These are phyloP conservation scores for Chloropsis hardwickii DNA, from an alignment of 2,113 vertebrate species.

Conservation along the genomic window DNA sequence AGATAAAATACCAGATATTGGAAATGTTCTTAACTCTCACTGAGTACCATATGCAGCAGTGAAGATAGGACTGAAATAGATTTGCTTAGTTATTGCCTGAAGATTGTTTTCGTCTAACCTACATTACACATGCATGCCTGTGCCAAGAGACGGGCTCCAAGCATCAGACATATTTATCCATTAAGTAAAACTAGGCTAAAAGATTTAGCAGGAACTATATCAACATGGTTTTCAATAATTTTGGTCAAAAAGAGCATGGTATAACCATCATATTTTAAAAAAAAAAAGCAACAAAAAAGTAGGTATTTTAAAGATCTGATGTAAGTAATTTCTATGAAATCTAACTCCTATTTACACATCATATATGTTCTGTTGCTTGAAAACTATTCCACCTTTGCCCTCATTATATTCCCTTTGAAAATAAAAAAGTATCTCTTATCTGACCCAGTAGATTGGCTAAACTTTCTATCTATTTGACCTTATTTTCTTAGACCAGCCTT, in stretches of 20 bases:
- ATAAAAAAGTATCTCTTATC: not conserved
- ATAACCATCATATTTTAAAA: not conserved
- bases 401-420: not conserved
- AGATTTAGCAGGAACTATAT: not conserved
- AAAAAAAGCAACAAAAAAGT: not conserved
- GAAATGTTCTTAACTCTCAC: not conserved
- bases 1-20: not conserved
- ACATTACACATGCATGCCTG: not conserved
- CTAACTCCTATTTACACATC: not conserved
- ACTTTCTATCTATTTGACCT: not conserved
- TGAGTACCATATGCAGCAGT: not conserved
- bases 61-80: not conserved
- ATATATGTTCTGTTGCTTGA: not conserved
- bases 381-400: not conserved
- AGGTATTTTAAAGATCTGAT: not conserved
- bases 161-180: not conserved
- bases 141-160: not conserved
- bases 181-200: not conserved
- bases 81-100: not conserved
- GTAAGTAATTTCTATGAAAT: not conserved
- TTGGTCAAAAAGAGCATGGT: not conserved
- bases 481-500: not conserved
- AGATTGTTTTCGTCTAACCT: not conserved
- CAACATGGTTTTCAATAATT: not conserved
- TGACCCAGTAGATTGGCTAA: not conserved